Percentiles rank a stretch among this genome's conserved stretches.
Conservation (phyloP, 2,888 invertebrate species). For the Adineta ricciae region DNA sequence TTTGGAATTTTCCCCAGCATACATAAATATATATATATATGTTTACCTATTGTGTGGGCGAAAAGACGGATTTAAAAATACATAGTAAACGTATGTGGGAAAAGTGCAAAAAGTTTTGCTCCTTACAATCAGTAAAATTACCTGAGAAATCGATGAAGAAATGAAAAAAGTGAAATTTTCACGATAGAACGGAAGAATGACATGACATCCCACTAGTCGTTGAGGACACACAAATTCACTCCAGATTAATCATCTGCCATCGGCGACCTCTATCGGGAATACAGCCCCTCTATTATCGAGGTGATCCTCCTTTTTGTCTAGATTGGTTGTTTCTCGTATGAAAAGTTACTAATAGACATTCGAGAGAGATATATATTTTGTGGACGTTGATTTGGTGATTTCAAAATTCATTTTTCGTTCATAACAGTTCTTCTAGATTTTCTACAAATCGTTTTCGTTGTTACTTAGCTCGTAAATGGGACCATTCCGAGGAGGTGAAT, state of each 20-base stretch:
- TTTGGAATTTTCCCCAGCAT: no score
- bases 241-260: background rate
- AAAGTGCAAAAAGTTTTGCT: no score
- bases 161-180: no score
- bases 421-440: background rate
- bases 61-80: no score
- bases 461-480: background rate
- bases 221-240: no score
- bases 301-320: background rate
- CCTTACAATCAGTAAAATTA: no score
- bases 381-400: background rate
- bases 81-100: no score
- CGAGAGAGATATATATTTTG: background rate
- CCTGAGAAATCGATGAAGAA: no score
- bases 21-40: no score
- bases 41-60: no score
- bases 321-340: background rate
- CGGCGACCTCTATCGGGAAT: background rate
- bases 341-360: background rate
- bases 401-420: background rate
- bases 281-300: background rate
- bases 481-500: background rate
- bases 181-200: no score
- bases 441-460: background rate
- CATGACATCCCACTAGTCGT: no score